phyloP scores from a whole-genome alignment of 2,888 invertebrate genomes.

The Eupithecia centaureata region DNA sequence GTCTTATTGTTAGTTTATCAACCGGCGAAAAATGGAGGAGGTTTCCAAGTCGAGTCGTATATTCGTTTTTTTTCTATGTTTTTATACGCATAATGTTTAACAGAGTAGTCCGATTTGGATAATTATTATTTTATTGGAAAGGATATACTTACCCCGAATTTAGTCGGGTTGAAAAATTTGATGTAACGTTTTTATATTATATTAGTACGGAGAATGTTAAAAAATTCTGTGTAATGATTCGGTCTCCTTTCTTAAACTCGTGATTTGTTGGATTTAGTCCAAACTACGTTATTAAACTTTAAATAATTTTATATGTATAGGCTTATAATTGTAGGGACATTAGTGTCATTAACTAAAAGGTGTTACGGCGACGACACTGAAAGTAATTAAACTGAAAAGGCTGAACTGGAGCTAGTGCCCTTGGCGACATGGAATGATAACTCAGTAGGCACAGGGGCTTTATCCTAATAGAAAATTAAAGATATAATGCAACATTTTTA shows the following conservation, averaged over 20 bases:
- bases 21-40: too few species aligned
- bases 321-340: background rate
- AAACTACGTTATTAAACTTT: background rate
- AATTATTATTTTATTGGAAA: too few species aligned
- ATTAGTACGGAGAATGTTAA: background rate
- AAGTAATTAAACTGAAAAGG: slow-evolving; percentile 62
- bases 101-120: too few species aligned
- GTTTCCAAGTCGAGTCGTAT: too few species aligned
- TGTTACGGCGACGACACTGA: slow-evolving; percentile 43
- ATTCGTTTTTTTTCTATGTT: background rate
- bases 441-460: slow-evolving; percentile 47
- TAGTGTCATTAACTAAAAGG: background rate
- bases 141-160: too few species aligned
- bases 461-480: slow-evolving; percentile 36
- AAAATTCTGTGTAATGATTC: background rate
- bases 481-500: too few species aligned
- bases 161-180: too few species aligned
- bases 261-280: background rate
- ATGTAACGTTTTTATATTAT: too few species aligned
- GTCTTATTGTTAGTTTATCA: slow-evolving; percentile 69
- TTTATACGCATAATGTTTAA: too few species aligned
- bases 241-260: background rate
- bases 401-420: slow-evolving; percentile 57
- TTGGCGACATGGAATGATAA: slow-evolving; percentile 56
- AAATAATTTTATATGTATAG: too few species aligned